These are phyloP conservation scores for Tolypeutes matacus DNA, from an alignment of 2,797 vertebrate genomes.

Conservation along the genomic window DNA sequence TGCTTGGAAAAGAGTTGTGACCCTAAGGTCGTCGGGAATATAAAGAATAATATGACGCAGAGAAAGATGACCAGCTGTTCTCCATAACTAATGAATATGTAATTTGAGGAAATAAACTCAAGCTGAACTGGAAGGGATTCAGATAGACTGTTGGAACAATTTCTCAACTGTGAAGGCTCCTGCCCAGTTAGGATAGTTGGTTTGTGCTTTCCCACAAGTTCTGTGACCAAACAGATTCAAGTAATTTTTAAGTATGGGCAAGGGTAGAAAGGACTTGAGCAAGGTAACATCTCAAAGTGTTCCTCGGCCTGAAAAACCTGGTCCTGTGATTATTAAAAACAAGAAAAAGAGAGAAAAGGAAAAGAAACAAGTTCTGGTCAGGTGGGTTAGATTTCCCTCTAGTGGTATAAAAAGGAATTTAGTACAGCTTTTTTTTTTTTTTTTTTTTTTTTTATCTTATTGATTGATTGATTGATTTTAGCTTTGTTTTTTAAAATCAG, in stretches of 20 bases:
- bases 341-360: neutral
- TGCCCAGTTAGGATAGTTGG: neutral
- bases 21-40: conserved; percentile 43
- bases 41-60: conserved; percentile 41
- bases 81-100: conserved; percentile 76
- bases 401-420: conserved; percentile 70
- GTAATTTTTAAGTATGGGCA: conserved; percentile 7
- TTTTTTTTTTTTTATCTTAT: too few relatives aligned
- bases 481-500: neutral
- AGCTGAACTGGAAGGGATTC: conserved; percentile 65
- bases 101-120: conserved; percentile 77
- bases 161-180: conserved; percentile 9
- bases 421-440: neutral
- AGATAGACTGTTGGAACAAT: neutral
- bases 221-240: neutral
- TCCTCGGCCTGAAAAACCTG: conserved; percentile 39
- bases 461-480: too few relatives aligned
- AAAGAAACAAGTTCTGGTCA: neutral
- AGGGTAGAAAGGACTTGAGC: neutral
- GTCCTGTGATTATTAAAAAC: neutral
- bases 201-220: conserved; percentile 51
- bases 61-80: conserved; percentile 74
- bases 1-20: conserved; percentile 38
- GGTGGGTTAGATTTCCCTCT: conserved; percentile 77
- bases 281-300: neutral